phyloP scores from a whole-genome alignment of 2,113 vertebrate genomes.

The Gopherus flavomarginatus region DNA sequence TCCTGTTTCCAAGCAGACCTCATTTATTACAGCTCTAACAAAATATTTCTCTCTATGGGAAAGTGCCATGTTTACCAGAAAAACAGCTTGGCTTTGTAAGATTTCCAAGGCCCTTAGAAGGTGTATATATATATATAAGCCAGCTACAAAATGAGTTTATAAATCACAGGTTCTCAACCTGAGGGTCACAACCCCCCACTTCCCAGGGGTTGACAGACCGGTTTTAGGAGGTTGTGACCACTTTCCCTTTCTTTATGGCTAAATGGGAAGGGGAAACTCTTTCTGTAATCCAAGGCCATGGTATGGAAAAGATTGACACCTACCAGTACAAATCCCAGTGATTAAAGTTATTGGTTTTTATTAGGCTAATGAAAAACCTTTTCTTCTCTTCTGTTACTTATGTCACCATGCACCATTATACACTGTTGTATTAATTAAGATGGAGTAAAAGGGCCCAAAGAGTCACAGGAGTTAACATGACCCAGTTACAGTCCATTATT shows the following conservation, averaged over 20 bases:
- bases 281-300: neutral
- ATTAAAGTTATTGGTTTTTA: neutral
- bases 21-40: neutral
- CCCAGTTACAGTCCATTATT: neutral
- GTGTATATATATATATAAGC: neutral
- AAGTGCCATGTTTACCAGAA: neutral
- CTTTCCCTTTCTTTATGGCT: neutral
- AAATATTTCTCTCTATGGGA: neutral
- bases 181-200: fast-evolving
- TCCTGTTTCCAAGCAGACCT: neutral
- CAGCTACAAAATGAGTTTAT: no score
- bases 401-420: neutral
- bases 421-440: neutral
- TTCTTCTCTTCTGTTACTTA: neutral
- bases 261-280: neutral
- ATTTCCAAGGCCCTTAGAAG: neutral
- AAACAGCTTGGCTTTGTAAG: neutral
- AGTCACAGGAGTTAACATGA: neutral
- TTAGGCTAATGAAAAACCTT: neutral
- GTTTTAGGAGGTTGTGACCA: neutral
- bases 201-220: neutral
- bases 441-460: neutral
- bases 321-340: neutral
- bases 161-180: neutral
- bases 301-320: neutral